A percentile compares a stretch with the other conserved stretches of the same genome.
Evolutionary conservation across 2,113 vertebrate species (phyloP).

Genomic region (Bothrops jararaca): DNA sequence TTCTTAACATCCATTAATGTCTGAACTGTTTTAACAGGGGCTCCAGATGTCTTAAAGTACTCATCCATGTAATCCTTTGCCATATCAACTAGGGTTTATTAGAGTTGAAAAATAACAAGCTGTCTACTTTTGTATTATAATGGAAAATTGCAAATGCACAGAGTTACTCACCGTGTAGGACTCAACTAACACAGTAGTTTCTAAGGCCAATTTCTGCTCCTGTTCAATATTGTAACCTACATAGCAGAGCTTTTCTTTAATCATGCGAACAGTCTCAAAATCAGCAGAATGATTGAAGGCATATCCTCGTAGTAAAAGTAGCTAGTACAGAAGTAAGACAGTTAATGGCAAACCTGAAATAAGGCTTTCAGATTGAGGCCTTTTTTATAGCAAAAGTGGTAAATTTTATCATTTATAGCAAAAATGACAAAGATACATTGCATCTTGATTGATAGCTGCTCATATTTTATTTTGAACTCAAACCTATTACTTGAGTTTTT

Average conservation of each 20-base stretch:
- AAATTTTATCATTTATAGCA: background rate
- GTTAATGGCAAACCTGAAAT: background rate
- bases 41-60: background rate
- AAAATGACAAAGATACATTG: background rate
- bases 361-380: background rate
- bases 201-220: constrained; percentile 95
- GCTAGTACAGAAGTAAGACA: constrained; percentile 60
- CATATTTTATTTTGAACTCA: background rate
- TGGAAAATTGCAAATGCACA: background rate
- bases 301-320: constrained; percentile 90
- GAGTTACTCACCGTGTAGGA: constrained; percentile 89
- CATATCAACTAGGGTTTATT: background rate
- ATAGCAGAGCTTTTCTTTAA: constrained; percentile 97
- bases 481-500: background rate
- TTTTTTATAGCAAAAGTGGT: background rate
- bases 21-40: background rate
- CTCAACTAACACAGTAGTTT: constrained; percentile 97
- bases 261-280: constrained; percentile 98
- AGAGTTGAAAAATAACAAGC: background rate
- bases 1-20: background rate
- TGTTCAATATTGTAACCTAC: constrained; percentile 99
- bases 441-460: background rate
- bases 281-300: constrained; percentile 98
- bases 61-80: background rate
- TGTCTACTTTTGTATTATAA: background rate